A percentile compares a stretch with the other conserved stretches of the same genome.
These are phyloP conservation scores for Acyrthosiphon pisum DNA, from an alignment of 1,140 invertebrate genomes.

Conservation along the genomic window DNA sequence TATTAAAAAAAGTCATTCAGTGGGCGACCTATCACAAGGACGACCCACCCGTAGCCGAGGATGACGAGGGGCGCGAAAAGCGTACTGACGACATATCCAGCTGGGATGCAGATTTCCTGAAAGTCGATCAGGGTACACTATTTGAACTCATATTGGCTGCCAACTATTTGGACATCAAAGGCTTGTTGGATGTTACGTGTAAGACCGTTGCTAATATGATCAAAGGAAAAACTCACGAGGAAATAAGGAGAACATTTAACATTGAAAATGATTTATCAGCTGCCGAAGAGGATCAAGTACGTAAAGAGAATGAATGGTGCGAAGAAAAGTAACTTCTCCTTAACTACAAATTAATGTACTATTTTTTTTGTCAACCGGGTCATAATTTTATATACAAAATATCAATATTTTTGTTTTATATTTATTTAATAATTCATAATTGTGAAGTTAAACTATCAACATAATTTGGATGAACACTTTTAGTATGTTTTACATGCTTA, in stretches of 20 bases:
- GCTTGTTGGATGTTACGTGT: constrained; percentile 95
- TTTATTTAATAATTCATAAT: not conserved
- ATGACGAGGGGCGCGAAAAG: constrained; percentile 98
- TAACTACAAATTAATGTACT: not conserved
- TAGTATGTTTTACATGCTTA: not conserved
- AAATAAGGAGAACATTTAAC: constrained; percentile 98
- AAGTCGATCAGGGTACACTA: constrained; percentile 84
- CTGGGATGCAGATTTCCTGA: constrained; percentile 99
- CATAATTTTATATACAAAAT: not conserved
- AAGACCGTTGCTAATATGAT: constrained; percentile 99
- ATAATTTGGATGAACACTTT: not conserved
- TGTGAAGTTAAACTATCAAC: not conserved
- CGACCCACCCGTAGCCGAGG: constrained; percentile 92
- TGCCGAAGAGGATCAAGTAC: constrained; percentile 93
- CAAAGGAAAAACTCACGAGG: constrained; percentile 96
- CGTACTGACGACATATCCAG: constrained; percentile 97
- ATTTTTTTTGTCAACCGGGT: not conserved
- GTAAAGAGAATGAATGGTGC: constrained; percentile 99
- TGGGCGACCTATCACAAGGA: constrained; percentile 96
- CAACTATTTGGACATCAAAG: constrained; percentile 98
- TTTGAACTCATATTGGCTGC: constrained; percentile 84
- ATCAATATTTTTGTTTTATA: not conserved
- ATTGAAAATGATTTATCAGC: constrained; percentile 99
- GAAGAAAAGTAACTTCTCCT: constrained; percentile 81
- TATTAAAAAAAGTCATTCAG: constrained; percentile 94